phyloP scores from a whole-genome alignment of 1,140 invertebrate genomes.

The Ips nitidus region DNA sequence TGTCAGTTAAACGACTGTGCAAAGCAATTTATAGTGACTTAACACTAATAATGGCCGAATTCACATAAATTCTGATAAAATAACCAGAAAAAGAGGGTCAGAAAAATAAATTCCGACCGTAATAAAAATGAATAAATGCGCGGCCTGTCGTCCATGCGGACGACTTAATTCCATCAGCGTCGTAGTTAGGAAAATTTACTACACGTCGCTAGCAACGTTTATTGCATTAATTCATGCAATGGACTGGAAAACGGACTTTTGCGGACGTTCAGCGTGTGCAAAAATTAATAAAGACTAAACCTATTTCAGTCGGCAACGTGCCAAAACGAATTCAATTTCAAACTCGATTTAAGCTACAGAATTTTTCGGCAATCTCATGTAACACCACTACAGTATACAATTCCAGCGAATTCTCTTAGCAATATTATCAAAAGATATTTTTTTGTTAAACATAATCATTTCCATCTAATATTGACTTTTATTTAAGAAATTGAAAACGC shows the following conservation, averaged over 20 bases:
- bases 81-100: conserved; percentile 1
- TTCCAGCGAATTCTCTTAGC: no score
- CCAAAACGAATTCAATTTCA: neutral
- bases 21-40: no score
- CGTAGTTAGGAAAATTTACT: conserved; percentile 17
- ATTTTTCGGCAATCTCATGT: no score
- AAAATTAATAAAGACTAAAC: conserved; percentile 11
- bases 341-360: neutral
- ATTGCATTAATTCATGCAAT: conserved; percentile 27
- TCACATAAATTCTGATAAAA: neutral
- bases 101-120: conserved; percentile 10
- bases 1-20: no score
- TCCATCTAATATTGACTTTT: no score
- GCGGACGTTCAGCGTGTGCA: conserved; percentile 10
- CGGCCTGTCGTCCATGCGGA: conserved; percentile 11
- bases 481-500: no score
- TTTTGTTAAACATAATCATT: no score
- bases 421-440: no score
- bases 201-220: conserved; percentile 15
- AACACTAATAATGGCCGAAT: no score
- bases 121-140: conserved; percentile 18
- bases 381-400: no score
- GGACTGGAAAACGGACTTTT: conserved; percentile 21
- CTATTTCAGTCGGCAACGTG: neutral
- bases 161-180: conserved; percentile 20